Evolutionary conservation across 2,888 invertebrate species (phyloP).

Genomic region (Ctena decussata): DNA sequence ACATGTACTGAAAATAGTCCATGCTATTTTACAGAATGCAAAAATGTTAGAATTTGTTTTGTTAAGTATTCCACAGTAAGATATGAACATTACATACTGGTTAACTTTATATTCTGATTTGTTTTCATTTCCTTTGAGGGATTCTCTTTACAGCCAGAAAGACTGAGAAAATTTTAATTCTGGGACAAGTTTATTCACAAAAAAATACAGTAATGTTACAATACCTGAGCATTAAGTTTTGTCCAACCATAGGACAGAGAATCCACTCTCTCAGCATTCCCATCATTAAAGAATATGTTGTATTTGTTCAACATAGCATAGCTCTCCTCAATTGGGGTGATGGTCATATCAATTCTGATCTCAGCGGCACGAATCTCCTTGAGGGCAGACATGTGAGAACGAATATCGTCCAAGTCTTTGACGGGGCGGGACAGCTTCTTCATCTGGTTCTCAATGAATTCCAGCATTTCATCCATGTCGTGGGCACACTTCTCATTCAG

Average conservation of each 20-base stretch:
- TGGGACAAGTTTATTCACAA: too few species aligned
- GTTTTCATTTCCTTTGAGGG: too few species aligned
- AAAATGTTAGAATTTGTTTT: too few species aligned
- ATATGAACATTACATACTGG: too few species aligned
- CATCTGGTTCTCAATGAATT: constrained; percentile 96
- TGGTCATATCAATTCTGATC: constrained; percentile 97
- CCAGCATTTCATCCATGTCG: constrained; percentile 89
- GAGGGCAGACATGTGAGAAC: constrained; percentile 95
- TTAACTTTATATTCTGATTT: too few species aligned
- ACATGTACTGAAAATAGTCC: too few species aligned
- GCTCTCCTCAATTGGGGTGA: constrained; percentile 98
- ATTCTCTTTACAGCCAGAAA: too few species aligned
- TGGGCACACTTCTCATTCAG: constrained; percentile 86
- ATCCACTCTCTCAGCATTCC: constrained; percentile 97
- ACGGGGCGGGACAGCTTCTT: constrained; percentile 95
- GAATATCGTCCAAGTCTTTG: constrained; percentile 94
- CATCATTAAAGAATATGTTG: constrained; percentile 95
- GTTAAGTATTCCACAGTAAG: too few species aligned
- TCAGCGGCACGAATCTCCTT: constrained; percentile 96
- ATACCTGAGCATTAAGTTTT: constrained; percentile 90
- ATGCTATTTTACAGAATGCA: too few species aligned
- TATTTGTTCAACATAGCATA: constrained; percentile 96
- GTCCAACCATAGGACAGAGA: constrained; percentile 96
- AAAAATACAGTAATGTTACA: not conserved
- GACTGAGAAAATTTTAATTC: too few species aligned